A percentile compares a stretch with the other conserved stretches of the same genome.
Conservation (phyloP, 1,140 invertebrate species). For the Drosophila repletoides region DNA sequence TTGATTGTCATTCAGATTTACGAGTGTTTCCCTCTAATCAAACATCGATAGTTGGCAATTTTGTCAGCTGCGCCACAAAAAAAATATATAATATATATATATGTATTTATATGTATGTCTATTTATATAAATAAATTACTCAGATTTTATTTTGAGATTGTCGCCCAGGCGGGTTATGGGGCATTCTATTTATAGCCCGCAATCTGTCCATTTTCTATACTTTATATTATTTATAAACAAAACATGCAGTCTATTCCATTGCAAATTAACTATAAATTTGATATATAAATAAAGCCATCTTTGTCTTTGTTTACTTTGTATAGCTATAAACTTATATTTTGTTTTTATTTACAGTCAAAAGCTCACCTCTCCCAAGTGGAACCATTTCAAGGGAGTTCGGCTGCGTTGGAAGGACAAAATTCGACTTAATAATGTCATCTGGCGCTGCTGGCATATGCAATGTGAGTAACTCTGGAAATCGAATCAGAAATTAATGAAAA, state of each 20-base stretch:
- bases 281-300: background rate
- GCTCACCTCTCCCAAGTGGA: slow-evolving; percentile 99
- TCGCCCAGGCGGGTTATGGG: slow-evolving; percentile 45
- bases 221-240: slow-evolving; percentile 56
- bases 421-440: slow-evolving; percentile 99
- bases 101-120: too few relatives aligned
- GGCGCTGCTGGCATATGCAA: slow-evolving; percentile 99
- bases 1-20: slow-evolving; percentile 43
- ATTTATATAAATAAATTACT: slow-evolving; percentile 23
- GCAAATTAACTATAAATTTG: slow-evolving; percentile 27
- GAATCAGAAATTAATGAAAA: too few relatives aligned
- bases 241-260: slow-evolving; percentile 39
- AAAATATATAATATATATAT: background rate
- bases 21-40: slow-evolving; percentile 12
- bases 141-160: slow-evolving; percentile 45
- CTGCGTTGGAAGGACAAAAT: slow-evolving; percentile 99
- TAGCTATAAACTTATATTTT: slow-evolving; percentile 26
- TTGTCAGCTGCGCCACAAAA: background rate
- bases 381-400: slow-evolving; percentile 98
- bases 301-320: background rate
- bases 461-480: slow-evolving; percentile 91
- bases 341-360: slow-evolving; percentile 91
- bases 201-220: slow-evolving; percentile 49
- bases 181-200: slow-evolving; percentile 44
- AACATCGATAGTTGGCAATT: slow-evolving; percentile 5